Evolutionary conservation across 1,140 invertebrate species (phyloP), one percentile per base, ranked within the genome.

Genomic region (Streblospio benedicti): DNA sequence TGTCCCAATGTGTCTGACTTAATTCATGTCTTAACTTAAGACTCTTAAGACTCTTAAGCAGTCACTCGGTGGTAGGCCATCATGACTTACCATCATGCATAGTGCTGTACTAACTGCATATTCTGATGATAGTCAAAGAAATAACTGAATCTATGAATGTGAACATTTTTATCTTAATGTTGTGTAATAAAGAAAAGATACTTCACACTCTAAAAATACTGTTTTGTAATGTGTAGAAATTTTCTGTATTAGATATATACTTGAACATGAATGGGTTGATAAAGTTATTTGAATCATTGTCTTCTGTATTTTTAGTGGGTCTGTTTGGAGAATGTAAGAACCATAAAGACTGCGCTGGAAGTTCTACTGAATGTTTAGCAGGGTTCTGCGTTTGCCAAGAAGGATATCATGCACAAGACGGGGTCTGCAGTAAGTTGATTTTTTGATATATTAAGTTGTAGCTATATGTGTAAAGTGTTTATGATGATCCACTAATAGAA

Each of bases 371-470:
- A 27, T 61, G 59, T 47, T 23, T 47, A 44, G 41, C 33, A 14
- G 52, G 53, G 16, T 47, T 32, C 52, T 61, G 59, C 31, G 52
- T 61, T 23, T 61, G 59, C 35, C 14, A 61, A 41, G 52, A 57
- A 0, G 59, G 59, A 1, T 61, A 31, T 33, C 43, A 47, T 31
- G 35, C 20, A 32, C 31, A 47, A 23, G 53, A 61, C 6, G 52
- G 33, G 1, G 30, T 23, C 4, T 61, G 59, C 33, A n/a, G 59
- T 61, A 47, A 57, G 59, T 61, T 30, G 14, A 50, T 4, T n/a
- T 55, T 55, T n/a, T n/a, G n/a, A n/a, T n/a, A n/a, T n/a, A n/a
- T n/a, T n/a, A n/a, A n/a, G n/a, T n/a, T n/a, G n/a, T n/a, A n/a
- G n/a, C n/a, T n/a, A n/a, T n/a, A n/a, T n/a, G n/a, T n/a, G n/a